These are phyloP conservation scores for Coelinius sp. DNA, from an alignment of 2,888 invertebrate species.

Conservation along the genomic window DNA sequence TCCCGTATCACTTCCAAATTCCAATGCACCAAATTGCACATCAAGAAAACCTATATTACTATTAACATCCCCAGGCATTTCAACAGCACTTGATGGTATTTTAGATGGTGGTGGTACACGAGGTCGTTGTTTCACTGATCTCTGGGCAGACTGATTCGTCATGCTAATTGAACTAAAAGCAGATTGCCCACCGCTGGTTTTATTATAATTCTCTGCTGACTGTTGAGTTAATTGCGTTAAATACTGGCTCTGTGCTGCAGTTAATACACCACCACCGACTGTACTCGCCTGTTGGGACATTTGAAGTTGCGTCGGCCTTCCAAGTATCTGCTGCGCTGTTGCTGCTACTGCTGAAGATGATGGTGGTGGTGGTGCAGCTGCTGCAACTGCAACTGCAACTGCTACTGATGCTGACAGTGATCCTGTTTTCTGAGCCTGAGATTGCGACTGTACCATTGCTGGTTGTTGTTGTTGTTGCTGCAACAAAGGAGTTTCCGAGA, in stretches of 20 bases:
- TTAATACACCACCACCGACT: constrained; percentile 68
- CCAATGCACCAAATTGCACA: constrained; percentile 94
- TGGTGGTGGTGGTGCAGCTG: too few species aligned
- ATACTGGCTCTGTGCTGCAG: constrained; percentile 76
- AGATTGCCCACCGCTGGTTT: constrained; percentile 70
- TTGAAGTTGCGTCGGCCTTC: constrained; percentile 63
- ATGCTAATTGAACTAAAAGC: constrained; percentile 61
- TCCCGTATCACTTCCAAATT: constrained; percentile 77
- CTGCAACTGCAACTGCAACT: too few species aligned
- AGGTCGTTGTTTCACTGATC: constrained; percentile 65
- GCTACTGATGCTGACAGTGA: too few species aligned
- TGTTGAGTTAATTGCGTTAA: constrained; percentile 75
- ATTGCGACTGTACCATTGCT: constrained; percentile 56
- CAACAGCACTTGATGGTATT: constrained; percentile 95
- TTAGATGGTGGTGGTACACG: constrained; percentile 72
- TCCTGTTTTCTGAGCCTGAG: constrained; percentile 62
- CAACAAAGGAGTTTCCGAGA: constrained; percentile 61
- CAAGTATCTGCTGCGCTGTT: constrained; percentile 53
- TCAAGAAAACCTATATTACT: constrained; percentile 84
- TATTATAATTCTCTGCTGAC: constrained; percentile 73
- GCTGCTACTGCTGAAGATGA: too few species aligned
- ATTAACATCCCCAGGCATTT: constrained; percentile 94
- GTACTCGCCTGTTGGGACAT: constrained; percentile 70
- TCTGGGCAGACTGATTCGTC: constrained; percentile 62
- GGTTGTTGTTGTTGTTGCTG: constrained; percentile 68